A percentile compares a stretch with the other conserved stretches of the same genome.
Evolutionary conservation across 2,113 vertebrate genomes (phyloP).

Genomic region (Cyanocitta stelleri): DNA sequence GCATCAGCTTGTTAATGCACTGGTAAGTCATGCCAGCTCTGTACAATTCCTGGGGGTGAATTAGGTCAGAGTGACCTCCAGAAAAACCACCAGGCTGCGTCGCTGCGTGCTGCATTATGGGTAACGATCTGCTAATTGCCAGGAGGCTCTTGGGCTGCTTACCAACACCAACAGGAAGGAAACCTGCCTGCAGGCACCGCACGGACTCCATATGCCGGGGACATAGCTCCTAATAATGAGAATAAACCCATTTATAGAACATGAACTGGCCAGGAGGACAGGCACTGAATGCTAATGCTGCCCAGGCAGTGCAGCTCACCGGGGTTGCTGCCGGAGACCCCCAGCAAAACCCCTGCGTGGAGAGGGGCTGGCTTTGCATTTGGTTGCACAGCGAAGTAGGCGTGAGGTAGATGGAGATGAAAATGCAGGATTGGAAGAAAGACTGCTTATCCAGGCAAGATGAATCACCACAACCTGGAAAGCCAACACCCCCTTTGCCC

Average conservation of each 20-base stretch:
- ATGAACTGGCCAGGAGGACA: background rate
- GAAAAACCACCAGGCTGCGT: slow-evolving; percentile 29
- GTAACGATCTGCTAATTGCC: slow-evolving; percentile 63
- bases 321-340: background rate
- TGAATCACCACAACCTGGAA: slow-evolving; percentile 29
- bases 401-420: background rate
- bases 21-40: slow-evolving; percentile 41
- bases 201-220: slow-evolving; percentile 27
- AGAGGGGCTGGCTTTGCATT: background rate
- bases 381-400: background rate
- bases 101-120: slow-evolving; percentile 20
- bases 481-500: slow-evolving; percentile 18
- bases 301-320: background rate
- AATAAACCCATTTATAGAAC: slow-evolving; percentile 15
- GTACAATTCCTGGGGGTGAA: slow-evolving; percentile 65
- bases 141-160: slow-evolving; percentile 40
- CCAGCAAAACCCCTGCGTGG: fast-evolving
- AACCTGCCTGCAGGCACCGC: slow-evolving; percentile 46
- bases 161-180: slow-evolving; percentile 50
- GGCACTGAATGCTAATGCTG: slow-evolving; percentile 7
- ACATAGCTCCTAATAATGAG: slow-evolving; percentile 6
- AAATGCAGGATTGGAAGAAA: background rate
- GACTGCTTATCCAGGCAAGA: slow-evolving; percentile 23
- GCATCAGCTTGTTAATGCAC: slow-evolving; percentile 59
- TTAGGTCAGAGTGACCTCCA: slow-evolving; percentile 67